Conservation (phyloP, 1,140 invertebrate genomes). For the Platorchestia sp. region DNA sequence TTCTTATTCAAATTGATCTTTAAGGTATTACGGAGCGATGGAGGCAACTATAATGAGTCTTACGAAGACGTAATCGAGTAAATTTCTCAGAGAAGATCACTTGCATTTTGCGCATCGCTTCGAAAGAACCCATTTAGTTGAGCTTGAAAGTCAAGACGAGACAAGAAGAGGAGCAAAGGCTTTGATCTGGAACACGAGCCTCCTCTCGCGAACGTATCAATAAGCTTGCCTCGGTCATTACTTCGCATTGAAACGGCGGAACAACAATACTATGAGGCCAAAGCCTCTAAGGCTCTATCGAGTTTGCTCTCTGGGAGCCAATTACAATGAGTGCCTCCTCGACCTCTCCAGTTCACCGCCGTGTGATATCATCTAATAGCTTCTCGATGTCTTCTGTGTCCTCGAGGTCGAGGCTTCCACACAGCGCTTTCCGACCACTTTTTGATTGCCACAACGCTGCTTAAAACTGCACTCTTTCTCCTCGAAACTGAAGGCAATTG, state of each 20-base stretch:
- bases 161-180: background rate
- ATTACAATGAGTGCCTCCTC: background rate
- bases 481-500: background rate
- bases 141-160: background rate
- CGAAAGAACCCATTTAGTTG: background rate
- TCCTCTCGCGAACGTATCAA: background rate
- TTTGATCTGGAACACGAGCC: background rate
- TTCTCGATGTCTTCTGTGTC: background rate
- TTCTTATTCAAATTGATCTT: background rate
- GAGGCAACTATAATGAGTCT: background rate
- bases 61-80: background rate
- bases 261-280: background rate
- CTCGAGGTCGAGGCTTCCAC: background rate
- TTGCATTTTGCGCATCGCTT: background rate
- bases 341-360: background rate
- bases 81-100: background rate
- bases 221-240: background rate
- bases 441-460: background rate
- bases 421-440: background rate
- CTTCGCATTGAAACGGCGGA: background rate
- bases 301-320: constrained; percentile 16
- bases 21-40: background rate
- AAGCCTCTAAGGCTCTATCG: constrained; percentile 14
- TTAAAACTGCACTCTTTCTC: background rate
- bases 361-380: background rate